Conservation (phyloP, 30 jellyfish, hydroid and myxozoan species). For the Cassiopea andromeda region DNA sequence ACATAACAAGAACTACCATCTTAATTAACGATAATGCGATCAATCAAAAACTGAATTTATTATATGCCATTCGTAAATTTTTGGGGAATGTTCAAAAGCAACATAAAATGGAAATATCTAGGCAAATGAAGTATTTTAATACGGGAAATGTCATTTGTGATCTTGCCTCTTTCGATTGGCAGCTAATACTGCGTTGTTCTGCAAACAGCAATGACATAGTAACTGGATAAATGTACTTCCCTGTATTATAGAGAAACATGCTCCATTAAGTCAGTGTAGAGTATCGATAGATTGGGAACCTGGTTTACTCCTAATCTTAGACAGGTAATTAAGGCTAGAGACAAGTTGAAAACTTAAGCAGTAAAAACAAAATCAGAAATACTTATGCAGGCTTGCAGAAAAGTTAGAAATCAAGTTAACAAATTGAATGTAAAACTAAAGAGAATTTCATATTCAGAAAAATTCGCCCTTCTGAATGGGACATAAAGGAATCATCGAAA, state of each 20-base stretch:
- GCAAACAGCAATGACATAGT: neutral
- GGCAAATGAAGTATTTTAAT: neutral
- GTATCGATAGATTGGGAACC: neutral
- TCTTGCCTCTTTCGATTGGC: neutral
- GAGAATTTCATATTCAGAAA: neutral
- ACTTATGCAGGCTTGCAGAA: neutral
- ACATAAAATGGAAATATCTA: neutral
- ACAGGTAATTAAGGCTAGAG: neutral
- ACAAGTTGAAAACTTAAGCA: neutral
- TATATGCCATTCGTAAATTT: constrained; percentile 1
- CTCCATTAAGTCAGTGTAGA: neutral
- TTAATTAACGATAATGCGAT: constrained; percentile 19
- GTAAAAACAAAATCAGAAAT: neutral
- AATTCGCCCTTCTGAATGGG: neutral
- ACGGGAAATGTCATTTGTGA: neutral
- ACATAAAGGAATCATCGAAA: neutral
- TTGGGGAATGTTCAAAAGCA: neutral
- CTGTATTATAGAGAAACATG: neutral
- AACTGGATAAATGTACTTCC: neutral
- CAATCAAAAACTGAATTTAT: neutral
- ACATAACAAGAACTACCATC: constrained; percentile 1
- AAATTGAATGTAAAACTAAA: neutral
- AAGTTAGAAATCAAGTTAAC: neutral
- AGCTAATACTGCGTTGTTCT: neutral
- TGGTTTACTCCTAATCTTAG: neutral